These are phyloP conservation scores for Brachirus orientalis DNA, from an alignment of 2,113 vertebrate genomes.

Conservation along the genomic window DNA sequence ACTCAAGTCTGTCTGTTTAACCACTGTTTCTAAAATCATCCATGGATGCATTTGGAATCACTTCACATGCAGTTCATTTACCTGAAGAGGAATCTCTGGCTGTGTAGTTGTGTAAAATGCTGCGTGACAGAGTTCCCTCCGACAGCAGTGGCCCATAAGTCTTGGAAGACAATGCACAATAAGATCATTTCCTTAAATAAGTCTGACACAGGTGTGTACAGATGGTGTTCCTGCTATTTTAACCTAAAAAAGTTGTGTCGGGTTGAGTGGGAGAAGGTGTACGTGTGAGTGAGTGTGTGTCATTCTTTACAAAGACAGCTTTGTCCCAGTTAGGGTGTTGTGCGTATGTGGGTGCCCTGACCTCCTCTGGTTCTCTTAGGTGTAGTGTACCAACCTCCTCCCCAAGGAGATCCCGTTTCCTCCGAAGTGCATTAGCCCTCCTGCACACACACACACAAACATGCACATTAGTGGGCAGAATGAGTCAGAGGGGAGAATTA, in stretches of 20 bases:
- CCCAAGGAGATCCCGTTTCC: conserved; percentile 97
- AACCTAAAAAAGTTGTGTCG: conserved; percentile 54
- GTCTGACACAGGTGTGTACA: conserved; percentile 12
- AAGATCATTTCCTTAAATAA: background rate
- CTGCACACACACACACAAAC: conserved; percentile 80
- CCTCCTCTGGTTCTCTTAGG: conserved; percentile 83
- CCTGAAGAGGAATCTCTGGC: conserved; percentile 78
- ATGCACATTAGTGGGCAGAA: conserved; percentile 74
- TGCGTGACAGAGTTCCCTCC: conserved; percentile 67
- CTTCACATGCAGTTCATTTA: conserved; percentile 41
- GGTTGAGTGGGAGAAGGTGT: conserved; percentile 57
- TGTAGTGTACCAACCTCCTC: conserved; percentile 95
- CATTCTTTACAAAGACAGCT: conserved; percentile 71
- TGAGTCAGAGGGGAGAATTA: conserved; percentile 75
- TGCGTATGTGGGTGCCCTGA: conserved; percentile 78
- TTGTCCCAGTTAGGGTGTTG: conserved; percentile 74
- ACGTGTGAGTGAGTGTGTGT: conserved; percentile 57
- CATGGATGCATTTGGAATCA: background rate
- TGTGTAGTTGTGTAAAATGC: conserved; percentile 77
- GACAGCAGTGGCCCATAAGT: conserved; percentile 71
- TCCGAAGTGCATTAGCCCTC: conserved; percentile 93
- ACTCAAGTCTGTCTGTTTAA: background rate
- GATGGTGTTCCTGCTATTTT: conserved; percentile 17
- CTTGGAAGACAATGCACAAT: conserved; percentile 57
- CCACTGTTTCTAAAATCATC: background rate